Evolutionary conservation across 2,113 vertebrate species (phyloP).

Genomic region (Chaetorhynchus papuensis): DNA sequence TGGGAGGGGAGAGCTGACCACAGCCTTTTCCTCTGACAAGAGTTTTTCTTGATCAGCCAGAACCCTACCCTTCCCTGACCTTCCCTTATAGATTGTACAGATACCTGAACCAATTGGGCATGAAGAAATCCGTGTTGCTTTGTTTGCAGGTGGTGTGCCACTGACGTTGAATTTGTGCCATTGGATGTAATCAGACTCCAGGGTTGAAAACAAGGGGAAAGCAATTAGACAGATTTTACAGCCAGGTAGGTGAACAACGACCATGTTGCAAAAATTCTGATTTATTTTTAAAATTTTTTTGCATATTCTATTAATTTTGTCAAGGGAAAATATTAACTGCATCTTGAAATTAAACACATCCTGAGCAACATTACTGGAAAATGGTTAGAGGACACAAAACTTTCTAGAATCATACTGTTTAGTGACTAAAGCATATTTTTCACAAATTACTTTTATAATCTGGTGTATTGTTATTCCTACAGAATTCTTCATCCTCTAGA

Average conservation of each 20-base stretch:
- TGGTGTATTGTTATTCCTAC: neutral
- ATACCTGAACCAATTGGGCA: constrained; percentile 26
- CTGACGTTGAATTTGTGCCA: neutral
- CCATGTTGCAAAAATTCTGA: neutral
- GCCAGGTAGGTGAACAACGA: neutral
- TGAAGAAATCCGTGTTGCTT: neutral
- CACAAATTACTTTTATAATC: neutral
- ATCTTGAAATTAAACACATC: neutral
- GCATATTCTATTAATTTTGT: neutral
- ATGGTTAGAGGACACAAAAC: neutral
- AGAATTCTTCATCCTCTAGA: neutral
- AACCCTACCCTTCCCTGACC: constrained; percentile 19
- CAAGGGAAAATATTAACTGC: neutral
- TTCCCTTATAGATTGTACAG: constrained; percentile 52
- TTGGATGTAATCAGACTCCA: neutral
- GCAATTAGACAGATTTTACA: neutral
- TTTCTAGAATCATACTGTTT: neutral
- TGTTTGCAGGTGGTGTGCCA: neutral
- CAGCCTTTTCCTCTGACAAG: constrained; percentile 33
- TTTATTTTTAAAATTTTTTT: neutral
- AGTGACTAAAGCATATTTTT: neutral
- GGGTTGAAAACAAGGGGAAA: neutral
- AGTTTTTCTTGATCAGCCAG: neutral
- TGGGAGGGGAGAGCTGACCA: constrained; percentile 51
- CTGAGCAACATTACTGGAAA: neutral